Evolutionary conservation across 2,888 invertebrate species (phyloP), one percentile per base, ranked within the genome.

Genomic region (Pammene fasciana): DNA sequence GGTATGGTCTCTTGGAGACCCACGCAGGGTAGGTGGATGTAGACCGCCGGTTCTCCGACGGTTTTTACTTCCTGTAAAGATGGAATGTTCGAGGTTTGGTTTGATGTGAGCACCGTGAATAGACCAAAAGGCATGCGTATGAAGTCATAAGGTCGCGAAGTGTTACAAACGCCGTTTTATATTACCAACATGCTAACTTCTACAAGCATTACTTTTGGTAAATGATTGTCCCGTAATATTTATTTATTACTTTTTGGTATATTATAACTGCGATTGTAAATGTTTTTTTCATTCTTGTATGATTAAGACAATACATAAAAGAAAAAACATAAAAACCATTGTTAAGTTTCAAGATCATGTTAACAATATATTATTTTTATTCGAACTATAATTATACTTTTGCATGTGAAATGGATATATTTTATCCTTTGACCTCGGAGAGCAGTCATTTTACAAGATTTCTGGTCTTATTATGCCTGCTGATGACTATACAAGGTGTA

Each of bases 1-100:
- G 86, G 84, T 57, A 92, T 76, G 2, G 79, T 81, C 64, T 89
- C 87, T 70, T 88, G 81, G n/a, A 91, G 77, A 5, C 84, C 85
- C 4, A 92, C 88, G 76, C 88, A 88, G 11, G 90, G 88, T 13
- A 92, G 79, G 71, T 88, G 85, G 71, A 92, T 86, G 73, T 80
- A 79, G 46, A 91, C 83, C 11, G 79, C 78, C 0, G 88, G 86
- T 64, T 87, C 84, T 3, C 75, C 77, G 10, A 75, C 71, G 8
- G 78, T 76, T 65, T 82, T 80, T 38, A 86, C 79, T 80, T 89
- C 90, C 89, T 91, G 84, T 9, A 82, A 82, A 73, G 11, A 59
- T 34, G 38, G 6, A 10, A 16, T 14, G 26, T 2, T 5, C 36
- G 4, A 36, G 13, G 4, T 8, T 67, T 9, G 43, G 65, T 52